These are phyloP conservation scores for Episyrphus balteatus DNA, from an alignment of 1,140 invertebrate genomes.

Conservation along the genomic window DNA sequence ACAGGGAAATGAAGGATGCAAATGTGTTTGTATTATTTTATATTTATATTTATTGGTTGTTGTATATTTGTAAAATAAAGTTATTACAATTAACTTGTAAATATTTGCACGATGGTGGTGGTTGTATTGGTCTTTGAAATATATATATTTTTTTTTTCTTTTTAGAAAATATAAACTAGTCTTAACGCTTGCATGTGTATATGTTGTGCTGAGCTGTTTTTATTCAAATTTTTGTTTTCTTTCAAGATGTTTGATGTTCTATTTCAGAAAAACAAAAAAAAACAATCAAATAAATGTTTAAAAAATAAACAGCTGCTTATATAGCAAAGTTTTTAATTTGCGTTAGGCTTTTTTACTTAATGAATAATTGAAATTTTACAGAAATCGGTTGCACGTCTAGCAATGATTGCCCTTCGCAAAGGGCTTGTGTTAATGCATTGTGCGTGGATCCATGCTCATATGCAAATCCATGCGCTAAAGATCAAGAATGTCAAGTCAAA, in stretches of 20 bases:
- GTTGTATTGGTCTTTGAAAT: background rate
- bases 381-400: slow-evolving; percentile 59
- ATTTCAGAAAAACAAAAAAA: too few relatives aligned
- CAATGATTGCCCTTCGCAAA: slow-evolving; percentile 56
- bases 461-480: slow-evolving; percentile 52
- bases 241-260: too few relatives aligned
- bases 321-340: too few relatives aligned
- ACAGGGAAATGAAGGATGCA: background rate
- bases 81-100: too few relatives aligned
- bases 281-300: too few relatives aligned
- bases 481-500: slow-evolving; percentile 58
- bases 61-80: slow-evolving; percentile 8
- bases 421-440: slow-evolving; percentile 64
- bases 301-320: too few relatives aligned
- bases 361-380: slow-evolving; percentile 8
- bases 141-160: too few relatives aligned
- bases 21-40: slow-evolving; percentile 15
- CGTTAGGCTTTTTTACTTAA: too few relatives aligned
- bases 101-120: too few relatives aligned
- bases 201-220: slow-evolving; percentile 17
- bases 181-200: slow-evolving; percentile 27
- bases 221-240: too few relatives aligned
- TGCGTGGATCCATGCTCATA: slow-evolving; percentile 64
- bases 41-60: slow-evolving; percentile 23
- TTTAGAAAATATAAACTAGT: slow-evolving; percentile 6